Base-by-base conservation (phyloP, 2,888 invertebrate genomes). In the Gisinianus flammeolus region DNA sequence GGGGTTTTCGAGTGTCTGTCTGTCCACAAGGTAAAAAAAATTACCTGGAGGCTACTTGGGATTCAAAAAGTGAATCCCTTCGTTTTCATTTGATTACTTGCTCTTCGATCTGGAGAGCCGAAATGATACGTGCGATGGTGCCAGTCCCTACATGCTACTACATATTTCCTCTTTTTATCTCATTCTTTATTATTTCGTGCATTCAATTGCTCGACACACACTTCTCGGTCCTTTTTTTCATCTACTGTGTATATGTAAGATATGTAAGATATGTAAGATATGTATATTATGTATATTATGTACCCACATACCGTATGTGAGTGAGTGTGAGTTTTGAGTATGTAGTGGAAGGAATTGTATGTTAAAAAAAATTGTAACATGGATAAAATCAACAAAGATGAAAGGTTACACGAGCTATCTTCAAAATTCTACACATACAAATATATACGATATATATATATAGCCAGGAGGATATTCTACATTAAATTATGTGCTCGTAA, bases 61-160 rank as follows among this genome's bases (percentile, higher is more conserved):
- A 74, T 64, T 31, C 72, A 64, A 64, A 22, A 66, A 74, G 74
- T 64, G 74, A 74, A 66, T 66, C 74, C 64, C 73, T 73, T 66
- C 30, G 3, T 3, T 66, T 66, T 66, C 67, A 75, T 64, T 75
- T 75, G 75, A 75, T 75, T 33, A 67, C 30, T 12, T 66, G n/a
- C 56, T n/a, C 62, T 75, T 76, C 58, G 28, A 68, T 75, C 67
- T n/a, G n/a, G n/a, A n/a, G 22, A 54, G 76, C 68, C 56, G 76
- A 69, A 76, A 69, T 76, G 76, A 76, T 76, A 76, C 76, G 76
- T 76, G 76, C 76, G 33, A 58, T 58, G 56, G 30, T 66, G 74
- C 35, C 58, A 12, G 12, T 4, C 52, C 10, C 52, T 44, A 12
- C 52, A 44, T 56, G 56, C 56, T 22, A 22, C 62, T 19, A 26